Conservation (phyloP, 1,140 invertebrate species). For the Apocrypta bakeri region DNA sequence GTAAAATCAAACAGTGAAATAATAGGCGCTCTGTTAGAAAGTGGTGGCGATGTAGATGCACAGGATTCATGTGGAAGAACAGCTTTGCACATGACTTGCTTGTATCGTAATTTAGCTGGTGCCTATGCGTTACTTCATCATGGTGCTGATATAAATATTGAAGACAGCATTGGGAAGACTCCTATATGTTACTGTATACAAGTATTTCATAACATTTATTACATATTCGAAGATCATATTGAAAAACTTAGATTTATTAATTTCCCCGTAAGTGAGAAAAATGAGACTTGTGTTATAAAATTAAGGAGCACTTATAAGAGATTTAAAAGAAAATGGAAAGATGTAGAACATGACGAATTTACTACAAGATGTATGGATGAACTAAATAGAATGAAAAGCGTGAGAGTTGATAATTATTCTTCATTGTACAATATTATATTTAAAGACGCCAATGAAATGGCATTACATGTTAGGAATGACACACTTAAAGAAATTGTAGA, state of each 20-base stretch:
- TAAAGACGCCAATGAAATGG: constrained; percentile 6
- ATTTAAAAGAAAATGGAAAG: background rate
- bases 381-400: constrained; percentile 6
- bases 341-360: background rate
- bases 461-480: background rate
- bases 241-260: background rate
- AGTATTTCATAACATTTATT: constrained; percentile 16
- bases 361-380: background rate
- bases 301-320: background rate
- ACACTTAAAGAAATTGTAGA: background rate
- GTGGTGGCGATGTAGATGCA: background rate
- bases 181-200: constrained; percentile 4
- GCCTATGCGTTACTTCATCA: constrained; percentile 23
- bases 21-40: background rate
- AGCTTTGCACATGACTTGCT: background rate
- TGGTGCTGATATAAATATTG: constrained; percentile 25
- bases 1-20: background rate
- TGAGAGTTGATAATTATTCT: constrained; percentile 7
- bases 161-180: background rate
- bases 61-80: background rate
- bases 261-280: constrained; percentile 4
- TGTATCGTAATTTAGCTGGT: background rate
- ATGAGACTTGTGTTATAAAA: background rate
- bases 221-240: constrained; percentile 22
- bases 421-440: constrained; percentile 30